Percentiles rank a stretch among this genome's conserved stretches.
These are phyloP conservation scores for Eulithis testata DNA, from an alignment of 2,888 invertebrate species.

Conservation along the genomic window DNA sequence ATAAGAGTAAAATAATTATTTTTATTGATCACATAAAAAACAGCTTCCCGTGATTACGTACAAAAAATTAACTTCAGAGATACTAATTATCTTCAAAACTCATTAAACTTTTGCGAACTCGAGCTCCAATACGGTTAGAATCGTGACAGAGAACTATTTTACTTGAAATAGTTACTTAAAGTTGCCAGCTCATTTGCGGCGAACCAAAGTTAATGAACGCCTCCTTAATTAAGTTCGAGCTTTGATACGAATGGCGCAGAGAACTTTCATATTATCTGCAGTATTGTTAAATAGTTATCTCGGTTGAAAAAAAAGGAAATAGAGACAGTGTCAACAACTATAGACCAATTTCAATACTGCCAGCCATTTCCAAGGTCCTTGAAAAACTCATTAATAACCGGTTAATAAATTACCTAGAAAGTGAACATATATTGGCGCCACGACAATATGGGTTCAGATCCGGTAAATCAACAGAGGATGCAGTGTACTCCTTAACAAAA, in stretches of 20 bases:
- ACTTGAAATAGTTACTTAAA: slow-evolving; percentile 60
- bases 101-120: slow-evolving; percentile 36
- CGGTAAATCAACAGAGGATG: too few relatives aligned
- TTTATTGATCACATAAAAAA: neutral
- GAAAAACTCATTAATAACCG: too few relatives aligned
- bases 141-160: slow-evolving; percentile 59
- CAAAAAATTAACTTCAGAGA: slow-evolving; percentile 3
- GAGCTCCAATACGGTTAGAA: slow-evolving; percentile 34
- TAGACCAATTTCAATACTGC: too few relatives aligned
- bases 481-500: too few relatives aligned
- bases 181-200: slow-evolving; percentile 64
- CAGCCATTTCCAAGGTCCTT: too few relatives aligned
- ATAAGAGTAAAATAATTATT: too few relatives aligned
- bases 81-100: slow-evolving; percentile 34
- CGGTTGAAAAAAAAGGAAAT: too few relatives aligned
- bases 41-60: neutral
- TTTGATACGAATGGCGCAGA: slow-evolving; percentile 55
- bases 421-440: too few relatives aligned
- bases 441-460: too few relatives aligned
- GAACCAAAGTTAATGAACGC: slow-evolving; percentile 60
- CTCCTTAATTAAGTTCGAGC: slow-evolving; percentile 61
- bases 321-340: too few relatives aligned
- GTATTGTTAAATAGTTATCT: slow-evolving; percentile 18
- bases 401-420: too few relatives aligned
- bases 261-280: slow-evolving; percentile 31